Conservation (phyloP, 2,888 invertebrate genomes). For the Ectemnius continuus region DNA sequence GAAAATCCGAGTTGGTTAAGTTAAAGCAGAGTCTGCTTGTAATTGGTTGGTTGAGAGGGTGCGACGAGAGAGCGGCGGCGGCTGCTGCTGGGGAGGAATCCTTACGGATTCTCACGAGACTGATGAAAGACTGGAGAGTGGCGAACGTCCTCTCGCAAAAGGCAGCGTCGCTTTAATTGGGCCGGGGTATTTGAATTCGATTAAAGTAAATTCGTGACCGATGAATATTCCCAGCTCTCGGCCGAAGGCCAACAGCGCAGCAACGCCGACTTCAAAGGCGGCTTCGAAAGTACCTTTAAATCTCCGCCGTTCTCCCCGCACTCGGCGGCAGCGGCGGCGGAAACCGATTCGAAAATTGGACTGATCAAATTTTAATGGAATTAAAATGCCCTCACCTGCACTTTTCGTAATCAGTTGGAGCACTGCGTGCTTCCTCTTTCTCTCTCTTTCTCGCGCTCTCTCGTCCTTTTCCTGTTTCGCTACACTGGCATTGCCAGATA, state of each 20-base stretch:
- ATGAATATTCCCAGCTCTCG: neutral
- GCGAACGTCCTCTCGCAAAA: slow-evolving; percentile 11
- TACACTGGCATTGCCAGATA: neutral
- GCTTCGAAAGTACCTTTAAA: neutral
- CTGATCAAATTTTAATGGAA: neutral
- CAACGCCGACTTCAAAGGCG: neutral
- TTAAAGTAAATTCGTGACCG: slow-evolving; percentile 20
- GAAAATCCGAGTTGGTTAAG: slow-evolving; percentile 1
- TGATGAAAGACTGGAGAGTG: neutral
- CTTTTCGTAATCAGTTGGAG: neutral
- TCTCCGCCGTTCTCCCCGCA: neutral
- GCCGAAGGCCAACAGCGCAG: neutral
- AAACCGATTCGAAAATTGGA: neutral
- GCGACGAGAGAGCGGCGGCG: neutral
- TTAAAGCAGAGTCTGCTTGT: neutral
- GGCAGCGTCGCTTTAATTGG: slow-evolving; percentile 16
- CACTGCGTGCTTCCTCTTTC: no score
- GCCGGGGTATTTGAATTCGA: slow-evolving; percentile 18
- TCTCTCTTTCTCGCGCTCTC: neutral
- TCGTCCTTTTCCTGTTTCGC: neutral
- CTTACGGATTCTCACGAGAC: neutral
- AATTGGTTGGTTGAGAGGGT: neutral
- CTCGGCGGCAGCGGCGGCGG: neutral
- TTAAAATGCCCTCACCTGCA: neutral
- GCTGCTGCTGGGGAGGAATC: neutral